phyloP scores from a whole-genome alignment of 2,888 invertebrate genomes.

The Rhagonycha lutea region DNA sequence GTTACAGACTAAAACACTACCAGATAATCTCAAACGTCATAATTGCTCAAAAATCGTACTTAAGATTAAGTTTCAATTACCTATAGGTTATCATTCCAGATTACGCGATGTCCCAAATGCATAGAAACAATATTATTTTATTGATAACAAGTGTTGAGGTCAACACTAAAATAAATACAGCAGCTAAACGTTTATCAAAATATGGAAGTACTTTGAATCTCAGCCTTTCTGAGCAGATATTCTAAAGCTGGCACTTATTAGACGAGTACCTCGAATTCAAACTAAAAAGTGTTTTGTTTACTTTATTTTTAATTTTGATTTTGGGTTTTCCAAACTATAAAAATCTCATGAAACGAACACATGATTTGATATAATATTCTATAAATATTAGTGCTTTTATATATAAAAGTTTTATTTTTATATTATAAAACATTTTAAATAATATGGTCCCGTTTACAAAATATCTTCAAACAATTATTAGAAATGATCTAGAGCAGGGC shows the following conservation, averaged over 20 bases:
- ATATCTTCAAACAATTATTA: no score
- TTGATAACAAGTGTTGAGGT: not conserved
- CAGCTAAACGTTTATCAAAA: not conserved
- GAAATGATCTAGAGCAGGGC: no score
- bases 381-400: no score
- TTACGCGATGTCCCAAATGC: not conserved
- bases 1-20: not conserved
- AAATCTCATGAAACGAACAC: no score
- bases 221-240: not conserved
- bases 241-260: not conserved
- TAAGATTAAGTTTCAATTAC: conserved; percentile 5
- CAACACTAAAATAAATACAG: not conserved
- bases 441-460: no score
- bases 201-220: not conserved
- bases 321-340: not conserved
- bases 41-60: not conserved
- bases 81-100: not conserved
- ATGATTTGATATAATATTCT: no score
- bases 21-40: not conserved
- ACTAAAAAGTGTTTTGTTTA: not conserved
- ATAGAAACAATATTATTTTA: not conserved
- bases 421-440: no score
- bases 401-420: no score
- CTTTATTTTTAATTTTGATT: not conserved
- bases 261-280: not conserved